A percentile compares a stretch with the other conserved stretches of the same genome.
Conservation (phyloP, 2,113 vertebrate genomes). For the Poeciliopsis turrubarensis region DNA sequence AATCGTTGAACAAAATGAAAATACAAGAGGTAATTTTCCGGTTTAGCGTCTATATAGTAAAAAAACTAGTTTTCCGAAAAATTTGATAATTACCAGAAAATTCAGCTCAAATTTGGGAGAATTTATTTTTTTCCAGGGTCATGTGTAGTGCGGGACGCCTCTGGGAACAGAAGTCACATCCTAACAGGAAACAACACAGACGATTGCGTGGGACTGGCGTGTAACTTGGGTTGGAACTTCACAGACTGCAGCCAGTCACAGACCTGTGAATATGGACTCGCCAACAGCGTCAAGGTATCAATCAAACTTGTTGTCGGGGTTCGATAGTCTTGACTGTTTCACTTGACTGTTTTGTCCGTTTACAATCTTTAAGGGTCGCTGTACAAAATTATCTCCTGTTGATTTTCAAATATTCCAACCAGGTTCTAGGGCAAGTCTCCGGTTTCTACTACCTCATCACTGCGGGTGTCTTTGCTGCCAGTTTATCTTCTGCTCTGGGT, state of each 20-base stretch:
- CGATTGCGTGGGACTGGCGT: slow-evolving; percentile 68
- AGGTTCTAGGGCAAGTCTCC: slow-evolving; percentile 77
- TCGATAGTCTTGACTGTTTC: neutral
- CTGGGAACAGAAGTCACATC: slow-evolving; percentile 72
- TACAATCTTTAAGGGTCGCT: neutral
- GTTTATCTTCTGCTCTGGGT: slow-evolving; percentile 81
- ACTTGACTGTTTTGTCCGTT: neutral
- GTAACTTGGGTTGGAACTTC: slow-evolving; percentile 80
- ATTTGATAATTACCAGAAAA: neutral
- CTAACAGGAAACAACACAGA: slow-evolving; percentile 56
- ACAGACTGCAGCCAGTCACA: slow-evolving; percentile 59
- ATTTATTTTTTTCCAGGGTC: slow-evolving; percentile 50
- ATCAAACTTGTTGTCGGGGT: neutral
- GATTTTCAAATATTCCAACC: neutral
- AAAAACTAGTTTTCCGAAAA: too few relatives aligned
- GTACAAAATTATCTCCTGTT: neutral
- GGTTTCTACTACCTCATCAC: slow-evolving; percentile 76
- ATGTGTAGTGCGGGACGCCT: slow-evolving; percentile 76
- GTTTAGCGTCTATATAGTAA: too few relatives aligned
- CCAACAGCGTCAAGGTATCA: slow-evolving; percentile 71
- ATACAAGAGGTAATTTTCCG: too few relatives aligned
- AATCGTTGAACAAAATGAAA: too few relatives aligned
- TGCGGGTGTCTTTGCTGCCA: slow-evolving; percentile 80
- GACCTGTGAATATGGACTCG: slow-evolving; percentile 69
- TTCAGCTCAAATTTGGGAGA: neutral